A percentile compares a stretch with the other conserved stretches of the same genome.
phyloP scores from a whole-genome alignment of 2,888 invertebrate genomes.

The Poecilobothrus nobilitatus region DNA sequence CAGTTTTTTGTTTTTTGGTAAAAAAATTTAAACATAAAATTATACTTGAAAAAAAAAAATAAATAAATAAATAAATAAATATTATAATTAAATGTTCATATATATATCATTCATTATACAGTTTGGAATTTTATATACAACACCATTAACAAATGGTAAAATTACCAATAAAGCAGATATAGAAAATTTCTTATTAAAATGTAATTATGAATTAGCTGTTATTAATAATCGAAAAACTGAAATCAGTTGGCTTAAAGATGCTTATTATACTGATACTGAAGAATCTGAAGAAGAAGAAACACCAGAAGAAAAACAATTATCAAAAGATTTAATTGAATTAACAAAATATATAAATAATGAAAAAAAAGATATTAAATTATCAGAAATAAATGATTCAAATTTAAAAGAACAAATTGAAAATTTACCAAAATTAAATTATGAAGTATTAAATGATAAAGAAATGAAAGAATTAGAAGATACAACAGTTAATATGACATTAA shows the following conservation, averaged over 20 bases:
- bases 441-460: constrained; percentile 59
- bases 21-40: no score
- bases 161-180: constrained; percentile 16
- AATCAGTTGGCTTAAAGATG: constrained; percentile 32
- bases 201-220: constrained; percentile 30
- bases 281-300: not conserved
- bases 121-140: no score
- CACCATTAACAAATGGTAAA: not conserved
- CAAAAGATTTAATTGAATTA: not conserved
- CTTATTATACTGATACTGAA: not conserved
- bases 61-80: no score
- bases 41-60: no score
- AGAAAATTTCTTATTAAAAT: constrained; percentile 27
- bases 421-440: constrained; percentile 60
- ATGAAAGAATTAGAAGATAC: constrained; percentile 52
- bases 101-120: no score
- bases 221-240: constrained; percentile 33
- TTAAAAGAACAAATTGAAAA: constrained; percentile 64
- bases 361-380: constrained; percentile 7
- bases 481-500: constrained; percentile 63
- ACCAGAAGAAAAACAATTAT: not conserved
- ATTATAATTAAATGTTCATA: no score
- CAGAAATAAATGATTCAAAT: constrained; percentile 52
- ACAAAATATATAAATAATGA: constrained; percentile 16
- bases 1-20: no score